phyloP scores from a whole-genome alignment of 2,888 invertebrate species.

The Papilio demoleus region DNA sequence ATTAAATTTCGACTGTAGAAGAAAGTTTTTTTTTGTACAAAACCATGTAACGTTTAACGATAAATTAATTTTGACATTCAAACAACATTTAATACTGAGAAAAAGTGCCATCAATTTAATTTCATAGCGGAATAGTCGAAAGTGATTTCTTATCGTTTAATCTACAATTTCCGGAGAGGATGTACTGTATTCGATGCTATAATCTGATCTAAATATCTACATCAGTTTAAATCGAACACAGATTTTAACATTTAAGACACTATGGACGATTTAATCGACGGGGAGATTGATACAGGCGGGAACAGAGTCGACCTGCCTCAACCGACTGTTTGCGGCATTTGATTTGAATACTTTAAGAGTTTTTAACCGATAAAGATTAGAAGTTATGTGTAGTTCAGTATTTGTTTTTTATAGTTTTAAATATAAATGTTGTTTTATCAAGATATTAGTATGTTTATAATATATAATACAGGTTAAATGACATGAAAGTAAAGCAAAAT shows the following conservation, averaged over 20 bases:
- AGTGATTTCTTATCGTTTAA: constrained; percentile 48
- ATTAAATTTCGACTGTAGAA: neutral
- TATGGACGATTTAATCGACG: constrained; percentile 13
- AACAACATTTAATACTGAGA: too few species aligned
- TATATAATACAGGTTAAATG: too few species aligned
- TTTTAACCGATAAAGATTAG: too few species aligned
- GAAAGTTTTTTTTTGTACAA: neutral
- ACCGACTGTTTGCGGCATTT: neutral
- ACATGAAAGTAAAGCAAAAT: neutral
- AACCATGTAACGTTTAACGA: too few species aligned
- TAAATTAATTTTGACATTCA: too few species aligned
- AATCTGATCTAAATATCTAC: constrained; percentile 49
- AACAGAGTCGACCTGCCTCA: constrained; percentile 17
- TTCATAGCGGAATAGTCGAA: constrained; percentile 45
- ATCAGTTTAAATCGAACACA: constrained; percentile 48
- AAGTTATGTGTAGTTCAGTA: neutral
- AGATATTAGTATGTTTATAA: too few species aligned
- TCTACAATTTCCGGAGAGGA: constrained; percentile 49
- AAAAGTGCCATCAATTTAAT: too few species aligned
- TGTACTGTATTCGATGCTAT: constrained; percentile 48
- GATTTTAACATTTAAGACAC: constrained; percentile 27
- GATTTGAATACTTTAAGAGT: neutral
- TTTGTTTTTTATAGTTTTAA: neutral
- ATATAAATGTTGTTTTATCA: too few species aligned
- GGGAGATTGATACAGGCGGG: constrained; percentile 15